Base-by-base conservation (phyloP, 2,113 vertebrate genomes). In the Tachuris rubrigastra region DNA sequence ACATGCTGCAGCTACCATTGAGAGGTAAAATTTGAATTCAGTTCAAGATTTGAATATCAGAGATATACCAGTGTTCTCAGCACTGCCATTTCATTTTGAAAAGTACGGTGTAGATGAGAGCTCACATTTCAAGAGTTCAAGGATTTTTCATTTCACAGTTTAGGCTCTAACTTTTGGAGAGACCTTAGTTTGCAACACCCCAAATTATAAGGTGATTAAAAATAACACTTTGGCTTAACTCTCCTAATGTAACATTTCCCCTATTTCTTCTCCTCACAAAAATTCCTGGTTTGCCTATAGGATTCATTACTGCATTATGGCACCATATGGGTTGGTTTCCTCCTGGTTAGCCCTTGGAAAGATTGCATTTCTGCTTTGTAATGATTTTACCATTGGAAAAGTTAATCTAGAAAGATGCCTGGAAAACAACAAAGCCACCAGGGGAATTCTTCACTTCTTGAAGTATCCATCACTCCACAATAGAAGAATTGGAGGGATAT, bases 311-410 rank as follows among this genome's bases (percentile, higher is more conserved):
- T 59, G 35, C 47, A 24, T 33, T 49, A 56, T 5, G 74, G 33
- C 23, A 59, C 46, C 6, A 4, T 78, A 16, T 50, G 68, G 59
- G 19, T 39, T 69, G 42, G 44, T 76, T 87, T 85, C 62, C 75
- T 76, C 62, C 75, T 76, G 52, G 46, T 69, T n/a, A 68, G 72
- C 52, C 68, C 77, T 78, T 58, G 10, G 76, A 71, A 49, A 89
- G 56, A 69, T 12, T 77, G 39, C 55, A 87, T 86, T 91, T 93
- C 78, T 82, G 65, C 69, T 88, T 79, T 15, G 39, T 85, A 88
- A 89, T 89, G 68, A 94, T 90, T 96, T 93, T 93, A 90, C 79
- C 49, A 37, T 77, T 92, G 86, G 75, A 91, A 90, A 87, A 75
- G n/a, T 80, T 93, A 30, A 85, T 80, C 81, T 84, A 62, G 84